Evolutionary conservation across 2,888 invertebrate genomes (phyloP).

Genomic region (Elmis aenea): DNA sequence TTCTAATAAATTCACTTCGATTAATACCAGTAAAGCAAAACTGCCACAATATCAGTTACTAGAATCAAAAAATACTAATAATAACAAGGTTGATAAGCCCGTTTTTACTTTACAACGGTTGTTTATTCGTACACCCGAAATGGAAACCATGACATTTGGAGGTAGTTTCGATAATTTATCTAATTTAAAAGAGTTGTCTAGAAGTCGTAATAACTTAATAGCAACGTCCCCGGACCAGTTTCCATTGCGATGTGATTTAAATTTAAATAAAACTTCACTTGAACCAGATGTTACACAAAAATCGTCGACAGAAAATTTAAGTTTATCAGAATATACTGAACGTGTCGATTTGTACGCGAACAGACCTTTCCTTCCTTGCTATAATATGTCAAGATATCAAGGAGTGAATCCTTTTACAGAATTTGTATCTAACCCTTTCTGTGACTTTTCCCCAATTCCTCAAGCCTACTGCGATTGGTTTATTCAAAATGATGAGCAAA

Average conservation of each 20-base stretch:
- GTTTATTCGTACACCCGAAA: conserved; percentile 36
- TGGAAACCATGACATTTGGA: conserved; percentile 10
- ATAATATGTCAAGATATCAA: conserved; percentile 16
- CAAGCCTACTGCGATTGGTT: conserved; percentile 47
- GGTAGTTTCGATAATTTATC: conserved; percentile 2
- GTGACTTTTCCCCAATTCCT: conserved; percentile 30
- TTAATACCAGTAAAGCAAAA: conserved; percentile 3
- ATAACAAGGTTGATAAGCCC: conserved; percentile 23
- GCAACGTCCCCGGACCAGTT: conserved; percentile 36
- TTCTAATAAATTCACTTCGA: background rate
- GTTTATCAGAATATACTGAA: no score
- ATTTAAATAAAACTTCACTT: conserved; percentile 1
- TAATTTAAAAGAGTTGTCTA: conserved; percentile 29
- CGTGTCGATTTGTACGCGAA: conserved; percentile 39
- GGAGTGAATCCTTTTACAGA: conserved; percentile 21
- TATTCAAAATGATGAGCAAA: conserved; percentile 33
- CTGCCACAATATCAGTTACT: conserved; percentile 9
- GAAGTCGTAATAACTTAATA: conserved; percentile 34
- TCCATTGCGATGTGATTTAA: conserved; percentile 36
- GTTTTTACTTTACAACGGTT: conserved; percentile 40
- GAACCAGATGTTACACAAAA: no score
- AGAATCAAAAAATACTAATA: no score
- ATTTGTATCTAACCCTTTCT: conserved; percentile 25
- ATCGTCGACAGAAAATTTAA: no score
- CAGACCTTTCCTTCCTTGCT: conserved; percentile 42